Evolutionary conservation across 2,888 invertebrate genomes (phyloP).

Genomic region (Polylopha cassiicola): DNA sequence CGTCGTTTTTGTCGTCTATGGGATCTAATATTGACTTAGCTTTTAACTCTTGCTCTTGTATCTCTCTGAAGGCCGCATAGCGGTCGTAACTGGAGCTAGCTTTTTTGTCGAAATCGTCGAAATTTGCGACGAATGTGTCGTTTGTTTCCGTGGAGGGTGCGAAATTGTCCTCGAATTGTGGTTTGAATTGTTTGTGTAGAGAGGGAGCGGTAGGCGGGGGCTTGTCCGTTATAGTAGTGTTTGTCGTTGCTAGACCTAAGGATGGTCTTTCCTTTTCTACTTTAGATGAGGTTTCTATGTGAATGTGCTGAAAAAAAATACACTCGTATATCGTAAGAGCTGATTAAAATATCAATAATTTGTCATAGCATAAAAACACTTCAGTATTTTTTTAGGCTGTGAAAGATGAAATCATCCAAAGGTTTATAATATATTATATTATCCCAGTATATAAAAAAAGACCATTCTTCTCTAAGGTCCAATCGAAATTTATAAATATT

Average conservation of each 20-base stretch:
- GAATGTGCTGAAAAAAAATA: conserved; percentile 50
- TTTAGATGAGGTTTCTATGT: conserved; percentile 47
- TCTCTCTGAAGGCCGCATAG: conserved; percentile 92
- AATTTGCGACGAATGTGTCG: conserved; percentile 81
- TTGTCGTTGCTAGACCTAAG: conserved; percentile 29
- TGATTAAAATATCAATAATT: no score
- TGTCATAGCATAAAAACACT: no score
- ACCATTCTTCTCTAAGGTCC: no score
- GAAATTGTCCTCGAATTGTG: conserved; percentile 82
- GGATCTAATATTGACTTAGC: conserved; percentile 57
- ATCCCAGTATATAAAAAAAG: no score
- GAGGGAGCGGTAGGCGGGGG: conserved; percentile 30
- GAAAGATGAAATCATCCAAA: no score
- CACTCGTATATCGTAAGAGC: not conserved
- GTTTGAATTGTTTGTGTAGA: conserved; percentile 51
- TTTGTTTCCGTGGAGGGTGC: conserved; percentile 53
- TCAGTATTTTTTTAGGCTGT: no score
- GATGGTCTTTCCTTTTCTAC: conserved; percentile 46
- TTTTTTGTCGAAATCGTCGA: conserved; percentile 78
- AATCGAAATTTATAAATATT: no score
- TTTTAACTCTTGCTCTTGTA: conserved; percentile 85
- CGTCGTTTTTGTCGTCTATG: conserved; percentile 34
- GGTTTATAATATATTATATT: no score
- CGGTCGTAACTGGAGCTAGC: conserved; percentile 82
- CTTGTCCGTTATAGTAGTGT: conserved; percentile 30